Conservation (phyloP, 2,888 invertebrate species). For the Aphodius sticticus region DNA sequence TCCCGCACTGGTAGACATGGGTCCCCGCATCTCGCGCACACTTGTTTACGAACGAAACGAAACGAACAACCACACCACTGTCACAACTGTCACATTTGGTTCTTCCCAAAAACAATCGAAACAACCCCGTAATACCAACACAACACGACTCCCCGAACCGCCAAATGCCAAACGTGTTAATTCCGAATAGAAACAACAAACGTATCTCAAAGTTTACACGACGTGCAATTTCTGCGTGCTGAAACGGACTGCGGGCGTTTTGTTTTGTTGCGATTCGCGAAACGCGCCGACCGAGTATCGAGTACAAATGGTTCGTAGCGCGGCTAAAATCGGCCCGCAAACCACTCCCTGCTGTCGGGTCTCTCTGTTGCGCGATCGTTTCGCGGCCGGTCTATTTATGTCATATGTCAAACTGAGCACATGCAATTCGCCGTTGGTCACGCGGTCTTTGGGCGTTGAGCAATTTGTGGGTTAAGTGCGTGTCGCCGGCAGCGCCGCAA, state of each 20-base stretch:
- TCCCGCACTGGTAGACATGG: conserved; percentile 45
- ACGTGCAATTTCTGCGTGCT: background rate
- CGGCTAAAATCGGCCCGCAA: background rate
- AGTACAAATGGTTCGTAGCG: background rate
- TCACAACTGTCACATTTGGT: conserved; percentile 4
- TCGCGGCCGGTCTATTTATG: conserved; percentile 5
- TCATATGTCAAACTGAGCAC: conserved; percentile 15
- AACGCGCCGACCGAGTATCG: background rate
- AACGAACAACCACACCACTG: background rate
- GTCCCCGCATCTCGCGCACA: background rate
- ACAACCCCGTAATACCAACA: background rate
- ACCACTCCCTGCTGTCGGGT: background rate
- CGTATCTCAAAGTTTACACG: background rate
- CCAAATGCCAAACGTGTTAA: background rate
- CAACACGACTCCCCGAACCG: background rate
- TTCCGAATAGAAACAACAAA: too few species aligned
- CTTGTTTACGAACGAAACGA: conserved; percentile 4
- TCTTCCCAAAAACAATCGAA: background rate
- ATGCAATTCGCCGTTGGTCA: conserved; percentile 18
- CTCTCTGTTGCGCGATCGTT: background rate
- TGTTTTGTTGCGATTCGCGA: background rate
- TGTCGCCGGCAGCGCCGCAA: background rate
- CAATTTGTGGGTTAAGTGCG: conserved; percentile 18
- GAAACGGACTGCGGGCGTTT: background rate
- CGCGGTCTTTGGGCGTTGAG: conserved; percentile 19